Evolutionary conservation across 2,797 vertebrate species (phyloP).

Genomic region (Anas capensis): DNA sequence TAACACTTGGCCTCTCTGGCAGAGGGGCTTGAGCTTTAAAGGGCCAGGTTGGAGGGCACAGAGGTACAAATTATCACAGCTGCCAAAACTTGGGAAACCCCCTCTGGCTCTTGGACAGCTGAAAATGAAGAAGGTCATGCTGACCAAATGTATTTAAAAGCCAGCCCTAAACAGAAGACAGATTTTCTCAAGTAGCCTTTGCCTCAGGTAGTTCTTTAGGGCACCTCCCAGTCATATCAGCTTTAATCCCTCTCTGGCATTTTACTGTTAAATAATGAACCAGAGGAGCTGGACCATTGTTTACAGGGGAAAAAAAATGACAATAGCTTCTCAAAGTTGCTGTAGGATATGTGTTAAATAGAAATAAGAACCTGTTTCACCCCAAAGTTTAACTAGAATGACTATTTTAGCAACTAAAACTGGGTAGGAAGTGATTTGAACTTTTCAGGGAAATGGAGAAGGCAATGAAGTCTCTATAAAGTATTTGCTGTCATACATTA

Average conservation of each 20-base stretch:
- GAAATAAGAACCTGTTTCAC: neutral
- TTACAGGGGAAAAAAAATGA: neutral
- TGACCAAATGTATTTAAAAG: neutral
- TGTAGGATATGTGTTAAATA: neutral
- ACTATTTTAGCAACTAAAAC: neutral
- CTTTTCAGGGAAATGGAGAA: neutral
- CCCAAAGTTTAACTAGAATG: conserved; percentile 2
- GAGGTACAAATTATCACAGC: neutral
- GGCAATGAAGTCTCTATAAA: neutral
- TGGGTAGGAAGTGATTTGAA: neutral
- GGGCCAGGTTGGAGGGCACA: neutral
- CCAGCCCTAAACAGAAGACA: neutral
- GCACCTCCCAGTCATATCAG: neutral
- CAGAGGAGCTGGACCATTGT: neutral
- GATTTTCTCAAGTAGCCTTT: neutral
- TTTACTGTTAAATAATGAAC: neutral
- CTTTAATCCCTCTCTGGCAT: neutral
- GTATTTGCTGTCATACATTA: neutral
- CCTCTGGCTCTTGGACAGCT: neutral
- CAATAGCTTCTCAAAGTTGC: neutral
- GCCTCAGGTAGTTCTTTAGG: neutral
- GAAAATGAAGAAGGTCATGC: neutral
- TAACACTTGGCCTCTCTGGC: neutral
- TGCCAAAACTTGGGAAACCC: neutral
- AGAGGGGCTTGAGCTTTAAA: neutral